These are phyloP conservation scores for Cyclophora albipunctata DNA, from an alignment of 2,888 invertebrate genomes.

Conservation along the genomic window DNA sequence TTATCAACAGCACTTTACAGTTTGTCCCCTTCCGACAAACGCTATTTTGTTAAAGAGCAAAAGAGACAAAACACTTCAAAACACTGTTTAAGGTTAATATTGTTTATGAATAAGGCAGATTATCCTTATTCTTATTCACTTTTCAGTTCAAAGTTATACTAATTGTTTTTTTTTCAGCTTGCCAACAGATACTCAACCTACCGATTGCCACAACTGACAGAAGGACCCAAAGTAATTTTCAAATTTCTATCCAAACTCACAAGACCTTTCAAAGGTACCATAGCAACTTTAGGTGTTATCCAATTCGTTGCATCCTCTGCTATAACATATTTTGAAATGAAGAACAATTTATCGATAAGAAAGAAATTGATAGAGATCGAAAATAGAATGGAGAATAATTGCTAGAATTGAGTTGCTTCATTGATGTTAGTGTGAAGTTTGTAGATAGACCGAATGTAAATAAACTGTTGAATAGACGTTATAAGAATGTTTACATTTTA, in stretches of 20 bases:
- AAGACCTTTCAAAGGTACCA: conserved; percentile 64
- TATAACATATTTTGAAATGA: conserved; percentile 78
- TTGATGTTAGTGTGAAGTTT: conserved; percentile 1
- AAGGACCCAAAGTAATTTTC: conserved; percentile 72
- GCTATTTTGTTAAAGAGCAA: too few relatives aligned
- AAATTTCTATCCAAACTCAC: conserved; percentile 69
- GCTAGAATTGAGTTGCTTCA: conserved; percentile 3
- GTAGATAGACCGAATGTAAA: neutral
- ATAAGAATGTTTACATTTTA: too few relatives aligned
- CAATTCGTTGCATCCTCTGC: conserved; percentile 74
- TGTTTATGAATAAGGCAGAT: too few relatives aligned
- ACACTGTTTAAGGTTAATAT: too few relatives aligned
- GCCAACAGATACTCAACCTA: conserved; percentile 78
- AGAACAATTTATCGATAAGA: conserved; percentile 58
- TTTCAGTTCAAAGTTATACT: too few relatives aligned
- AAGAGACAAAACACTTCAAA: too few relatives aligned
- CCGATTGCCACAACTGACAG: conserved; percentile 77
- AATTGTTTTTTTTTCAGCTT: conserved; percentile 59
- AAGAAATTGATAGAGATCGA: conserved; percentile 53
- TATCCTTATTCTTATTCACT: too few relatives aligned
- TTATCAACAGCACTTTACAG: too few relatives aligned
- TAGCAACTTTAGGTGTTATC: conserved; percentile 59
- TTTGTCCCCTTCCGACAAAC: too few relatives aligned
- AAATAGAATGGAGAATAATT: conserved; percentile 28
- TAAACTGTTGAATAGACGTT: neutral